A percentile compares a stretch with the other conserved stretches of the same genome.
Evolutionary conservation across 2,888 invertebrate genomes (phyloP).

Genomic region (Ophioninae sp.): DNA sequence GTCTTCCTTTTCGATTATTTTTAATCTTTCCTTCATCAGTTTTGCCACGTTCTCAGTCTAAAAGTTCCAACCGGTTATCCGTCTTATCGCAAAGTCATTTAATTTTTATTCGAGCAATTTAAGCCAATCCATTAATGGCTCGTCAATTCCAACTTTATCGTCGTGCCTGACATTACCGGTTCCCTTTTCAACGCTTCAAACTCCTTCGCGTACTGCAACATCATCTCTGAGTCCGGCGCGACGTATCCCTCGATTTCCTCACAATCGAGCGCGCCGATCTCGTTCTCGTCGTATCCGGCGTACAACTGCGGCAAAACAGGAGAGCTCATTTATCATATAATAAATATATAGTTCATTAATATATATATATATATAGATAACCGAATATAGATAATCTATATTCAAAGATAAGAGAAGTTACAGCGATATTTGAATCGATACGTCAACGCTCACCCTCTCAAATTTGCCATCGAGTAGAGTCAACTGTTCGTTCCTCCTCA

Average conservation of each 20-base stretch:
- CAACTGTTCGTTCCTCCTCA: slow-evolving; percentile 91
- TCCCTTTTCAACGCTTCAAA: slow-evolving; percentile 85
- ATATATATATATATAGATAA: too few species aligned
- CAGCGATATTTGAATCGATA: neutral
- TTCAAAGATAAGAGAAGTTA: too few species aligned
- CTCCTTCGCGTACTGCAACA: slow-evolving; percentile 89
- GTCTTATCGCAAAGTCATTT: neutral
- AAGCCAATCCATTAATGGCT: neutral
- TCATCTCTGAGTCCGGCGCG: slow-evolving; percentile 86
- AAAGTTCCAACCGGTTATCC: slow-evolving; percentile 2
- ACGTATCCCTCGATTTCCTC: slow-evolving; percentile 94
- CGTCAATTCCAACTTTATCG: neutral
- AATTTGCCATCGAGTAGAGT: slow-evolving; percentile 92
- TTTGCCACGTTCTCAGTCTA: slow-evolving; percentile 73
- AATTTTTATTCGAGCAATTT: neutral
- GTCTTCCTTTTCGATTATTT: slow-evolving; percentile 69
- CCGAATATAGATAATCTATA: too few species aligned
- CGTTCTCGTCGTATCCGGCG: slow-evolving; percentile 92
- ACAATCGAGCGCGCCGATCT: slow-evolving; percentile 93
- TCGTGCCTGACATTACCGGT: neutral
- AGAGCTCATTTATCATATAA: neutral
- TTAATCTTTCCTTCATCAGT: slow-evolving; percentile 75
- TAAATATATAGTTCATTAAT: neutral
- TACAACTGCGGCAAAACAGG: slow-evolving; percentile 83
- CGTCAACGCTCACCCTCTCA: slow-evolving; percentile 85